Conservation (phyloP, 2,888 invertebrate genomes). For the Agrilus cyanescens region DNA sequence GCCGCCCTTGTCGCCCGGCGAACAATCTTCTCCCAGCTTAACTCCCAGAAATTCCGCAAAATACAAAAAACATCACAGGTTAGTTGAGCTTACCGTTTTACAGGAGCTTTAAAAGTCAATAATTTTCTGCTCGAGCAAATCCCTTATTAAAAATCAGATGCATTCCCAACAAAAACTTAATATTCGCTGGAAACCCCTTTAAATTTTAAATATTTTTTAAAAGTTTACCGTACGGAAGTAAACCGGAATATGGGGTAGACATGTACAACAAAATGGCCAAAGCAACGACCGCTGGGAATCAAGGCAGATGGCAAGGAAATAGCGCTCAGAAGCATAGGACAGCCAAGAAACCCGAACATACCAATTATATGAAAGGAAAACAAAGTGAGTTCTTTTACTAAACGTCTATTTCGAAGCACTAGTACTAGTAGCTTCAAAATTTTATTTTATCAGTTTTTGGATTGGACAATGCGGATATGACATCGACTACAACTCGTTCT, state of each 20-base stretch:
- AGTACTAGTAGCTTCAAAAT: neutral
- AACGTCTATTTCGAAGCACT: neutral
- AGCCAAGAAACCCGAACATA: conserved; percentile 43
- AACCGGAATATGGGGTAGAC: conserved; percentile 41
- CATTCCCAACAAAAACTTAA: no score
- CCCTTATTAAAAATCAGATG: no score
- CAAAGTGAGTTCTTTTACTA: conserved; percentile 38
- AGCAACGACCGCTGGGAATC: conserved; percentile 23
- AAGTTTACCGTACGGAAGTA: conserved; percentile 54
- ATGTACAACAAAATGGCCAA: conserved; percentile 35
- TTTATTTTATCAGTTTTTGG: conserved; percentile 47
- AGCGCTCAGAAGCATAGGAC: conserved; percentile 39
- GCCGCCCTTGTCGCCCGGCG: conserved; percentile 61
- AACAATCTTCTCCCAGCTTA: conserved; percentile 38
- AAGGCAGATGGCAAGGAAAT: conserved; percentile 27
- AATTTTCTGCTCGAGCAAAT: no score
- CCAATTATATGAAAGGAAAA: conserved; percentile 41
- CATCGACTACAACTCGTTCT: conserved; percentile 66
- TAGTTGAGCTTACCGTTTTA: neutral
- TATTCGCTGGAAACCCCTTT: neutral
- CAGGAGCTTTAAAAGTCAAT: no score
- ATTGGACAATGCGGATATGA: conserved; percentile 61
- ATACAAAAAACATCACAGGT: conserved; percentile 35
- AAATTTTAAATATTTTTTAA: conserved; percentile 3
- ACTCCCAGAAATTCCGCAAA: conserved; percentile 35